These are phyloP conservation scores for Conchocele bisecta DNA, from an alignment of 2,888 invertebrate genomes.

Conservation along the genomic window DNA sequence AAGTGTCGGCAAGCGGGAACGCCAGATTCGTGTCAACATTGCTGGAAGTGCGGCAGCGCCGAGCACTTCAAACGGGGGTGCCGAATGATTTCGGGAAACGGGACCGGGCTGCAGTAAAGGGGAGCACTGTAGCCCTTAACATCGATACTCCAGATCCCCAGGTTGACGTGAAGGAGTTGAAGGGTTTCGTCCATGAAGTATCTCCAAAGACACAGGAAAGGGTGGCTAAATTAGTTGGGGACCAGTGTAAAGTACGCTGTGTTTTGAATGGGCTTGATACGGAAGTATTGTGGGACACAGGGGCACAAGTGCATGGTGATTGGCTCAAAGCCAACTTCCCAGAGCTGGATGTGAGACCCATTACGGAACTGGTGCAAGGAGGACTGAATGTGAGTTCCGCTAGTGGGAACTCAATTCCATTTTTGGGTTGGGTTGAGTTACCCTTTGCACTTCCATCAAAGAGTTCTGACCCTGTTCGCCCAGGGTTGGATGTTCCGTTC, in stretches of 20 bases:
- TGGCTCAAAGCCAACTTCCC: slow-evolving; percentile 3
- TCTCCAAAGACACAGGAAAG: not conserved
- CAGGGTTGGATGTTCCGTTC: slow-evolving; percentile 20
- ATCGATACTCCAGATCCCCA: not conserved
- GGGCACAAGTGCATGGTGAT: slow-evolving; percentile 18
- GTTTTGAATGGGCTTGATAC: not conserved
- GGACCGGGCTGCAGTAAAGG: slow-evolving; percentile 10
- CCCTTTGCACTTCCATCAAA: not conserved
- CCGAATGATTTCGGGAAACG: slow-evolving; percentile 18
- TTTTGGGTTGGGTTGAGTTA: slow-evolving; percentile 19
- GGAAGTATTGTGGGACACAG: slow-evolving; percentile 27
- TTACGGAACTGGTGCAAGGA: slow-evolving; percentile 4
- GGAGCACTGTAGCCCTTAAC: slow-evolving; percentile 12
- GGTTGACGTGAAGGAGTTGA: not conserved
- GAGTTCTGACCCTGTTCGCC: not conserved
- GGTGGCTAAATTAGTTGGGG: slow-evolving; percentile 12
- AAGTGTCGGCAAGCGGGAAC: not conserved
- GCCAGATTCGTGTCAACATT: slow-evolving; percentile 8
- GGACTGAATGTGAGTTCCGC: slow-evolving; percentile 11
- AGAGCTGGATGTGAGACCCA: not conserved
- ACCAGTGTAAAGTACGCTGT: not conserved
- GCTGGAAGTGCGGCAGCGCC: slow-evolving; percentile 18
- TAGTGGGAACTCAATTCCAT: slow-evolving; percentile 12
- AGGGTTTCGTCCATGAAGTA: not conserved
- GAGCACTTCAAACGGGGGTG: slow-evolving; percentile 19